Evolutionary conservation across 1,140 invertebrate species (phyloP), one percentile per base, ranked within the genome.

Genomic region (Octopus sinensis): DNA sequence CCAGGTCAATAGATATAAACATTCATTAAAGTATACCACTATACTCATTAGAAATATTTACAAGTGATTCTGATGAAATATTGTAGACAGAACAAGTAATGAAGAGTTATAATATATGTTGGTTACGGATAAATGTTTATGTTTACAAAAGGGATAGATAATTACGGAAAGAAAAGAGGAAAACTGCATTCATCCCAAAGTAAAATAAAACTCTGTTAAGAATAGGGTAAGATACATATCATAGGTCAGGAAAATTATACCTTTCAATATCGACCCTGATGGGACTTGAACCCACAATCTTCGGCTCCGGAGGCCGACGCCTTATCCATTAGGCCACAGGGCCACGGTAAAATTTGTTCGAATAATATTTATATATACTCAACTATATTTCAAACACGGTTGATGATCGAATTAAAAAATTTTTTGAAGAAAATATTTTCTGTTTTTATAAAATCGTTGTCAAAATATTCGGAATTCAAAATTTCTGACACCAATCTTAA

Each of bases 321-420:
- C 90, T 90, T 91, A 91, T 91, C 90, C 90, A 91, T 91, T 91
- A 91, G 90, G 90, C 90, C 90, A 91, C 89, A 90, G 85, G 89
- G 87, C 86, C 88, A 77, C 68, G 68, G 17, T 23, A 73, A 73
- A 73, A 73, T 12, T 7, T 6, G 43, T 68, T 12, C 3, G 12
- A n/a, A 68, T 68, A 13, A 68, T n/a, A 12, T 2, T n/a, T 68
- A 13, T 68, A 13, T 13, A 13, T 68, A 68, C 12, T 12, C 12
- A 13, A 68, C 62, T 68, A 13, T 13, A 68, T n/a, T 68, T 12
- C 62, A n/a, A 68, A 68, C n/a, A 13, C 62, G 62, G 1, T 68
- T 68, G 62, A n/a, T 68, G 62, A 68, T 13, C 62, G 62, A n/a
- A n/a, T 12, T 68, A 1, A 68, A 3, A n/a, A n/a, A 1, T 2